Evolutionary conservation across 1,140 invertebrate species (phyloP).

Genomic region (Wiebesia pumilae): DNA sequence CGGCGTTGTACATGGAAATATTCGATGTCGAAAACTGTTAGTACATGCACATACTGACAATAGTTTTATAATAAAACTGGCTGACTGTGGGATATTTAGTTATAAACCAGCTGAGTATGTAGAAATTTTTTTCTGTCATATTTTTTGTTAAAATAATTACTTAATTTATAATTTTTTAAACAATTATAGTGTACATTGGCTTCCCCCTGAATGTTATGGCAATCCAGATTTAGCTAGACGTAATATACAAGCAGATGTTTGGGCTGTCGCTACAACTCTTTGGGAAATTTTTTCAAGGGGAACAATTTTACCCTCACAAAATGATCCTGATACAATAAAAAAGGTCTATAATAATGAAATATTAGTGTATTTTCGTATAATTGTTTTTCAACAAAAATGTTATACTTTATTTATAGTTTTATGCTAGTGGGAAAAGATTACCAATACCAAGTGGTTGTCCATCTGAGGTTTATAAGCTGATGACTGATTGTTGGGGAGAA

Average conservation of each 20-base stretch:
- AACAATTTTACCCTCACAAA: slow-evolving; percentile 65
- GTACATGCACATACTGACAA: slow-evolving; percentile 81
- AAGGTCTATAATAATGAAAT: slow-evolving; percentile 60
- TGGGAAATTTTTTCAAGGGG: slow-evolving; percentile 93
- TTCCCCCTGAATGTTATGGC: slow-evolving; percentile 86
- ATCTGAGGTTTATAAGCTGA: slow-evolving; percentile 86
- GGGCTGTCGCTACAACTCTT: slow-evolving; percentile 91
- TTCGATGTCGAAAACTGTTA: slow-evolving; percentile 88
- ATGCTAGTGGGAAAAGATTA: slow-evolving; percentile 83
- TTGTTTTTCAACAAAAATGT: background rate
- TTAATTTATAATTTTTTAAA: slow-evolving; percentile 5
- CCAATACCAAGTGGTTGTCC: slow-evolving; percentile 86
- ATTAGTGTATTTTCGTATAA: background rate
- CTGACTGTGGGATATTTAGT: slow-evolving; percentile 81
- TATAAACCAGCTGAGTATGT: slow-evolving; percentile 81
- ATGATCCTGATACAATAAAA: slow-evolving; percentile 65
- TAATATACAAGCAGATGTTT: slow-evolving; percentile 84
- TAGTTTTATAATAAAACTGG: slow-evolving; percentile 85
- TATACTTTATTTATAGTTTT: slow-evolving; percentile 73
- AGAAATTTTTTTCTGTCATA: slow-evolving; percentile 3
- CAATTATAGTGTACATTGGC: slow-evolving; percentile 84
- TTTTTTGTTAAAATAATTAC: background rate
- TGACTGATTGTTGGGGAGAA: slow-evolving; percentile 90
- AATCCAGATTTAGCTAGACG: slow-evolving; percentile 80
- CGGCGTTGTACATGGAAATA: slow-evolving; percentile 87